Conservation (phyloP, 2,113 vertebrate genomes). For the Prunella fulvescens region DNA sequence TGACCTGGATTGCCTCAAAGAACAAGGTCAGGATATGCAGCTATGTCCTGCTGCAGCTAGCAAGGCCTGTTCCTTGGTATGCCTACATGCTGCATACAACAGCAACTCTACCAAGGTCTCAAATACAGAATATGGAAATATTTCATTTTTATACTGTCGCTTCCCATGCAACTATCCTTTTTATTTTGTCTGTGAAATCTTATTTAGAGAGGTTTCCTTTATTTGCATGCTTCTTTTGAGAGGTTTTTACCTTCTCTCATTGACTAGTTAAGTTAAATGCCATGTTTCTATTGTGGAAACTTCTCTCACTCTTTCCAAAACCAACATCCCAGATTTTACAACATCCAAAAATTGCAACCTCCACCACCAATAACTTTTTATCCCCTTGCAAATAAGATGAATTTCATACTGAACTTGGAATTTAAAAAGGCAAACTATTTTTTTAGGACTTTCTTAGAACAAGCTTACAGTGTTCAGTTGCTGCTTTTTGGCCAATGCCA, state of each 20-base stretch:
- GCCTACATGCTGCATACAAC: background rate
- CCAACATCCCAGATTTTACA: background rate
- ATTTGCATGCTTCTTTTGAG: background rate
- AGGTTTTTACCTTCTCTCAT: conserved; percentile 39
- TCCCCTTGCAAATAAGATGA: background rate
- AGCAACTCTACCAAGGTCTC: background rate
- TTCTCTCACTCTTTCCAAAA: conserved; percentile 22
- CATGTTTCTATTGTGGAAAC: background rate
- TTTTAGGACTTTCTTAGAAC: background rate
- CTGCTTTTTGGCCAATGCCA: background rate
- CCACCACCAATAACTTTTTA: background rate
- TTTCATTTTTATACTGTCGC: background rate
- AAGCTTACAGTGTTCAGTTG: background rate
- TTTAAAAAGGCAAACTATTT: background rate
- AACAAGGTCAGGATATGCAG: background rate
- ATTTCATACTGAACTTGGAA: background rate
- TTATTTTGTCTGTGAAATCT: background rate
- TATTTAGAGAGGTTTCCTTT: background rate
- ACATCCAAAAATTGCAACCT: conserved; percentile 21
- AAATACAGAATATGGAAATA: background rate
- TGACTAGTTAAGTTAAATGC: conserved; percentile 49
- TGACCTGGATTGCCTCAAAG: background rate
- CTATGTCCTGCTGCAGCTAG: background rate
- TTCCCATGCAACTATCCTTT: background rate
- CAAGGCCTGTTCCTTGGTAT: background rate